phyloP scores from a whole-genome alignment of 2,113 vertebrate species.

The Tupaia chinensis region DNA sequence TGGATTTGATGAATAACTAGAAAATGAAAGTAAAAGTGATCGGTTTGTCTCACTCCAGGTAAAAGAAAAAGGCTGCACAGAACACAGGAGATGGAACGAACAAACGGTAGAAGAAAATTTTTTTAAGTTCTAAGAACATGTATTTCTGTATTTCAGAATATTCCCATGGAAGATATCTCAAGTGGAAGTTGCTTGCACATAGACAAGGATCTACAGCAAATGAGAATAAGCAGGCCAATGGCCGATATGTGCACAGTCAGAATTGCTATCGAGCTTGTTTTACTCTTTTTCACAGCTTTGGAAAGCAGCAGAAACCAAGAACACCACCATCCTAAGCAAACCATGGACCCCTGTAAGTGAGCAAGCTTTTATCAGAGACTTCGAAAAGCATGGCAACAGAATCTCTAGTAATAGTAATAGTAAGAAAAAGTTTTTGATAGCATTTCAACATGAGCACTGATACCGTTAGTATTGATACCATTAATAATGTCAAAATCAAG shows the following conservation, averaged over 20 bases:
- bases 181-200: background rate
- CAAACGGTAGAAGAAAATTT: background rate
- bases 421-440: background rate
- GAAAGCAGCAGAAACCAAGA: background rate
- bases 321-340: background rate
- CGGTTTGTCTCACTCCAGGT: background rate
- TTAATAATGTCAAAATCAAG: background rate
- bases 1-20: background rate
- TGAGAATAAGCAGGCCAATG: background rate
- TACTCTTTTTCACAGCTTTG: background rate
- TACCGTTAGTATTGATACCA: background rate
- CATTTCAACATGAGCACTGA: background rate
- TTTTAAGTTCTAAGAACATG: background rate
- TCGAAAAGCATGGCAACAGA: background rate
- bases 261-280: background rate
- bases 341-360: background rate
- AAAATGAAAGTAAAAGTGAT: background rate
- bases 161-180: background rate
- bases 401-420: background rate
- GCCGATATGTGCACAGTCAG: too few relatives aligned
- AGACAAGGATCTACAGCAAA: background rate
- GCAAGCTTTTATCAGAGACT: background rate
- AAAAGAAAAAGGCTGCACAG: background rate
- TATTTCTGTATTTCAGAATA: background rate
- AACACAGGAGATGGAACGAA: background rate